Evolutionary conservation across 2,888 invertebrate genomes (phyloP).

Genomic region (Agrotis ipsilon): DNA sequence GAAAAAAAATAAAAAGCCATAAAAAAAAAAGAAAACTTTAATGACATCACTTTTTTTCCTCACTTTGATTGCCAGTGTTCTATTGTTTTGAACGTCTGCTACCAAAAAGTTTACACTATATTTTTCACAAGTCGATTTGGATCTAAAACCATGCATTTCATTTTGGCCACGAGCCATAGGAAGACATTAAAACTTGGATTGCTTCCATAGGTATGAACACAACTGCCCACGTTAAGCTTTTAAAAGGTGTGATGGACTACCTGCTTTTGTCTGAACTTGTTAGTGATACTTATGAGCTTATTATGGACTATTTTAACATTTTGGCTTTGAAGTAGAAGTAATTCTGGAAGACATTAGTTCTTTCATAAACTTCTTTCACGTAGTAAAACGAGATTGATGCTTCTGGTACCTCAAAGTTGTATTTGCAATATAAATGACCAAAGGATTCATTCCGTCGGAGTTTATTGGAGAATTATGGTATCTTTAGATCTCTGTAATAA

Average conservation of each 20-base stretch:
- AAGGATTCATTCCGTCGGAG: no score
- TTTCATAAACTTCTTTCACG: no score
- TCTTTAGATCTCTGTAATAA: no score
- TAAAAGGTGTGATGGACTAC: neutral
- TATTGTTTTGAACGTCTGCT: neutral
- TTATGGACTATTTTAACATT: no score
- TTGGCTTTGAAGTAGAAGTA: no score
- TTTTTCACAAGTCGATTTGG: slow-evolving; percentile 4
- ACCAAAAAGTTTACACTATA: slow-evolving; percentile 20
- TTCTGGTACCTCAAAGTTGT: no score
- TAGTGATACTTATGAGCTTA: neutral
- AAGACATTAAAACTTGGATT: slow-evolving; percentile 31
- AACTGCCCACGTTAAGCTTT: slow-evolving; percentile 1
- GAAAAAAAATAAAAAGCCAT: neutral
- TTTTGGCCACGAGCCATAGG: slow-evolving; percentile 41
- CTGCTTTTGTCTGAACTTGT: neutral
- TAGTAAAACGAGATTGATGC: no score
- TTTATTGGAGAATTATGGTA: no score
- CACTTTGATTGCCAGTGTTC: slow-evolving; percentile 1
- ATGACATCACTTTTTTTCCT: neutral
- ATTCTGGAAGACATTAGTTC: no score
- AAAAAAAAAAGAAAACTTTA: neutral
- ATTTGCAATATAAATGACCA: no score
- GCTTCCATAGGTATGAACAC: slow-evolving; percentile 5
- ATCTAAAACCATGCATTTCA: neutral